A percentile compares a stretch with the other conserved stretches of the same genome.
Evolutionary conservation across 2,797 vertebrate genomes (phyloP).

Genomic region (Megalops cyprinoides): DNA sequence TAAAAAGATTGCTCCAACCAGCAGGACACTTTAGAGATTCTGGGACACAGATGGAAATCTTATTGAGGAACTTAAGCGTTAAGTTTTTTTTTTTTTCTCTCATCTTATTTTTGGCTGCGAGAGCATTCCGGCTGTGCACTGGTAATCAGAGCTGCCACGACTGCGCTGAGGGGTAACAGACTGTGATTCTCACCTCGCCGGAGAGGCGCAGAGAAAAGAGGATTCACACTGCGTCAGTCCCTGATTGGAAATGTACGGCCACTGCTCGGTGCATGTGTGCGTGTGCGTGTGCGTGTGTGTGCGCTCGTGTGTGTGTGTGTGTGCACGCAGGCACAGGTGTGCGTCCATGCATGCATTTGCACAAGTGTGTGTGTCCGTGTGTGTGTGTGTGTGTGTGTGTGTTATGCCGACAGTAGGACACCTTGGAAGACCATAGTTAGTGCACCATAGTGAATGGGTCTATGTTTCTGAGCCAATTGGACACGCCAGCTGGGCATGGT

Average conservation of each 20-base stretch:
- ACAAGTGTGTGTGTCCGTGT: neutral
- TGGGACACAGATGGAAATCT: conserved; percentile 18
- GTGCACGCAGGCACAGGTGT: neutral
- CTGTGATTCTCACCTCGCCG: conserved; percentile 17
- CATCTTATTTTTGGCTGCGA: conserved; percentile 9
- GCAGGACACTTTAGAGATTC: neutral
- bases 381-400: neutral
- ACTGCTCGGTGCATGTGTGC: neutral
- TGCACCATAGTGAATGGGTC: neutral
- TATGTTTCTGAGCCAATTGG: neutral
- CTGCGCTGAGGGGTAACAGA: neutral
- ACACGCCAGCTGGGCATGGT: neutral
- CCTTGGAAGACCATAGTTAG: too few relatives aligned
- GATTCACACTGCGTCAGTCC: neutral
- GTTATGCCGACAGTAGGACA: too few relatives aligned
- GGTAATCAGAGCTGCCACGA: neutral
- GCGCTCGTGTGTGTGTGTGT: neutral
- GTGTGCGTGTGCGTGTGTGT: neutral
- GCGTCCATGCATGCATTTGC: too few relatives aligned
- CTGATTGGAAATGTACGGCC: conserved; percentile 12
- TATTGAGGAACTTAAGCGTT: neutral
- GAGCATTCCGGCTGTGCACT: neutral
- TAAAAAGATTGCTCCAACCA: neutral
- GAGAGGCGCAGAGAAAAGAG: neutral
- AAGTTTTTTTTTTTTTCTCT: neutral